A percentile compares a stretch with the other conserved stretches of the same genome.
phyloP scores from a whole-genome alignment of 2,888 invertebrate species.

The Entomobrya multifasciata region DNA sequence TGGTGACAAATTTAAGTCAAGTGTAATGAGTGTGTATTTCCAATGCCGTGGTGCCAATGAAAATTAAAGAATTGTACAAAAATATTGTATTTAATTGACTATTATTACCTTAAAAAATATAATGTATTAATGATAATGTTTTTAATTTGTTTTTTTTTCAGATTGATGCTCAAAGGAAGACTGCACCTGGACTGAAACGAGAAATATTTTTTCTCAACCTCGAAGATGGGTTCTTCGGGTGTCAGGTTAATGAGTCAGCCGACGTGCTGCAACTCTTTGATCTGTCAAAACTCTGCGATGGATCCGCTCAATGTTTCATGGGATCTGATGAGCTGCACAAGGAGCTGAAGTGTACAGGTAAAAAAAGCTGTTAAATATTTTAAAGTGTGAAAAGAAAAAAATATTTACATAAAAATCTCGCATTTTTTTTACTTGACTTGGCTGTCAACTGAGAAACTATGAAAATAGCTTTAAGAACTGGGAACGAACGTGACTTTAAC shows the following conservation, averaged over 20 bases:
- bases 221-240: conserved; percentile 98
- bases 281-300: conserved; percentile 96
- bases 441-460: background rate
- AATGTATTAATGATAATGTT: too few relatives aligned
- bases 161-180: conserved; percentile 79
- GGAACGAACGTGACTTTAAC: conserved; percentile 33
- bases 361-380: conserved; percentile 81
- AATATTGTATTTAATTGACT: too few relatives aligned
- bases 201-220: conserved; percentile 98
- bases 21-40: too few relatives aligned
- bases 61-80: too few relatives aligned
- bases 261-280: conserved; percentile 97
- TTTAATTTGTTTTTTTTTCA: conserved; percentile 55
- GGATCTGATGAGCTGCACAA: conserved; percentile 94
- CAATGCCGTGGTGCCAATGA: conserved; percentile 18
- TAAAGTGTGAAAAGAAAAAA: conserved; percentile 83
- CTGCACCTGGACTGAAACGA: conserved; percentile 84
- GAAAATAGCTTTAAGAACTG: background rate
- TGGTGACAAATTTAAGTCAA: too few relatives aligned
- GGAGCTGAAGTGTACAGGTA: conserved; percentile 96
- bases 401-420: too few relatives aligned
- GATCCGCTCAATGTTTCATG: conserved; percentile 92
- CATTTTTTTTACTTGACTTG: too few relatives aligned
- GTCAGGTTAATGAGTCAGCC: conserved; percentile 97
- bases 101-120: too few relatives aligned